Evolutionary conservation across 2,888 invertebrate species (phyloP), one percentile per base, ranked within the genome.

Genomic region (Phytoseiulus persimilis): DNA sequence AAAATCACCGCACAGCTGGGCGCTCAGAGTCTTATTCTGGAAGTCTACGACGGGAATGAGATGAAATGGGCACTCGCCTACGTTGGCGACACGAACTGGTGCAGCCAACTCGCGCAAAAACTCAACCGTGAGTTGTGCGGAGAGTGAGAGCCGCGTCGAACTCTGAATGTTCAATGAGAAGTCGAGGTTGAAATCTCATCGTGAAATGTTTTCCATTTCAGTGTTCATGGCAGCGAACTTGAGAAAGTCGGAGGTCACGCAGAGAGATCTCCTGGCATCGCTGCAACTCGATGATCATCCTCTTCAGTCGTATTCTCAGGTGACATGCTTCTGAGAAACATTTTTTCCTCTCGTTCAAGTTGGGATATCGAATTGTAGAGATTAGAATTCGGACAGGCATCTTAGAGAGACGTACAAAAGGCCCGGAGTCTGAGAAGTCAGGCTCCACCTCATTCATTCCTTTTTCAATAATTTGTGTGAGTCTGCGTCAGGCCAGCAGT

Each of bases 121-220:
- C 32, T 87, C 87, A n/a, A 87, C 33, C 6, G 87, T 87, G 18
- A 18, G 87, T 87, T n/a, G n/a, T n/a, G n/a, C n/a, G n/a, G n/a
- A n/a, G n/a, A n/a, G n/a, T n/a, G n/a, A n/a, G n/a, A n/a, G n/a
- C n/a, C n/a, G n/a, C n/a, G n/a, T n/a, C n/a, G n/a, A n/a, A n/a
- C n/a, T n/a, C n/a, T n/a, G n/a, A n/a, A 23, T 32, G 84, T 33
- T 3, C 3, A 3, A 39, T 39, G 3, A 39, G 39, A 6, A 9
- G 39, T 9, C 3, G 39, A 39, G 39, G 39, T 9, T 65, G 65
- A 65, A 6, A 6, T 46, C 46, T 46, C 46, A 14, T 46, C 46
- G 9, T 46, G 28, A 2, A 65, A 14, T 65, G 5, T 23, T 18
- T 28, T 18, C 65, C 65, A 65, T 65, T 65, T 23, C 65, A 65